Base-by-base conservation (phyloP, 2,113 vertebrate species). In the Myiagra hebetior region DNA sequence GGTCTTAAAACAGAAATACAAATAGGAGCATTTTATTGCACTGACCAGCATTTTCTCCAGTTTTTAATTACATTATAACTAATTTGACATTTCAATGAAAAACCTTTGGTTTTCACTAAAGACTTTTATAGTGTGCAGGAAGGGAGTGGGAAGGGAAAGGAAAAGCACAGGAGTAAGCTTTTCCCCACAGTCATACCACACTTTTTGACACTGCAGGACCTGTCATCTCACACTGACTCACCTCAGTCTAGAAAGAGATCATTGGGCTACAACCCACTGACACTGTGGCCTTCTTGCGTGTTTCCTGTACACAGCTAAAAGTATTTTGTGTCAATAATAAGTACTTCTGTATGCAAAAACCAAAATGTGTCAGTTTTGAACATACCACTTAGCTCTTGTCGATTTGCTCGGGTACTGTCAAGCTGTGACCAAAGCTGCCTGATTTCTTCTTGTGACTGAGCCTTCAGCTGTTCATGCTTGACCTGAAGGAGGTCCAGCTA, bases 331-430 rank as follows among this genome's bases (percentile, higher is more conserved):
- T 9, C 42, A 65, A 22, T 26, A 57, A 65, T 2, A 14, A 1
- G 0, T 4, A 30, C 7, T 44, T 49, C n/a, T 47, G 18, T 3
- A 35, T 10, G n/a, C 17, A 68, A 72, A 62, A 91, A 52, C 7
- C 10, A 19, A 41, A 68, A 28, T 0, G 12, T 2, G 1, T 27
- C 31, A 15, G 4, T 52, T 79, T 8, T 31, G 57, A 42, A 85
- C 97, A 78, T 96, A 99, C 99, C 99, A 96, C 98, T 98, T 10
- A 99, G 91, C 83, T 99, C 99, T 35, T 98, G 98, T 10, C 97
- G 97, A 95, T 97, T 98, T 12, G 98, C 80, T 90, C 98, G 98
- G 50, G 98, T 97, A 65, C 95, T 97, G 63, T 98, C 98, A 20
- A 99, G 97, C 93, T 99, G 99, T 75, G 98, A 98, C 99, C 99